These are phyloP conservation scores for Anisognathus igniventris DNA, from an alignment of 2,797 vertebrate species.

Conservation along the genomic window DNA sequence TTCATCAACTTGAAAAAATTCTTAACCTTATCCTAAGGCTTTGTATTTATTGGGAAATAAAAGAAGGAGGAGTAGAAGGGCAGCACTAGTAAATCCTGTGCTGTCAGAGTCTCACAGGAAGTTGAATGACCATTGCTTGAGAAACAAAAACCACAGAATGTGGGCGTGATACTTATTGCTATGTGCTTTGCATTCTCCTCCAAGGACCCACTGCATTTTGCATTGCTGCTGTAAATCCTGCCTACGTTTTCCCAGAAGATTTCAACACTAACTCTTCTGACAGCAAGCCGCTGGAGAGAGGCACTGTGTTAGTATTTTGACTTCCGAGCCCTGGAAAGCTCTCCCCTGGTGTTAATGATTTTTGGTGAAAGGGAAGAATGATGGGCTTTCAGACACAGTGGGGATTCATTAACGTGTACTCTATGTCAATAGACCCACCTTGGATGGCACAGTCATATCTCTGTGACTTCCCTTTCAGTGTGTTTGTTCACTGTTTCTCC, in stretches of 20 bases:
- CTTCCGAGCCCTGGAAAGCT: not conserved
- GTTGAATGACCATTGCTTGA: not conserved
- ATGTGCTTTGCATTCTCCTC: not conserved
- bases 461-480: not conserved
- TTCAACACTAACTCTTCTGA: not conserved
- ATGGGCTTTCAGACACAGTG: not conserved
- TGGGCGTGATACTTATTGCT: conserved; percentile 14
- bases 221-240: not conserved
- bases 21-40: not conserved
- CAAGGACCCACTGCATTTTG: not conserved
- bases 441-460: not conserved
- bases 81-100: conserved; percentile 1
- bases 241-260: not conserved
- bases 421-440: not conserved
- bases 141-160: conserved; percentile 16
- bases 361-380: not conserved
- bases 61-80: not conserved
- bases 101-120: conserved; percentile 1
- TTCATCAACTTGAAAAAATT: not conserved
- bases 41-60: conserved; percentile 35
- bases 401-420: not conserved
- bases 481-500: not conserved
- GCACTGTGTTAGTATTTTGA: not conserved
- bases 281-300: not conserved
- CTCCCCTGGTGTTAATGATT: not conserved